Evolutionary conservation across 2,888 invertebrate species (phyloP).

Genomic region (Aphodius granarius): DNA sequence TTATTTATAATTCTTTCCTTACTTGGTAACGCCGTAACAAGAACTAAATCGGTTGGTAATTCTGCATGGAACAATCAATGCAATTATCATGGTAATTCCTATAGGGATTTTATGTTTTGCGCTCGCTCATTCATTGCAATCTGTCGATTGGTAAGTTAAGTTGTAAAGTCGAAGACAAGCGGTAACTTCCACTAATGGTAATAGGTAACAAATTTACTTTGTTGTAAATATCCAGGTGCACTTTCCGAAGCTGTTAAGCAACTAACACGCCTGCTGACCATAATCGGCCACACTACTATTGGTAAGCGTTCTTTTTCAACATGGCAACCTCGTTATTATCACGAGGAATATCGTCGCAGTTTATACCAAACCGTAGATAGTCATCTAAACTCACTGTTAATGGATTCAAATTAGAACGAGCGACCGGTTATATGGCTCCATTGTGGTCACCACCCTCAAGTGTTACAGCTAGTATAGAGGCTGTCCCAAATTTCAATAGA

Average conservation of each 20-base stretch:
- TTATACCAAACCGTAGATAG: slow-evolving; percentile 3
- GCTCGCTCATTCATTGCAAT: background rate
- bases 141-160: background rate
- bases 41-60: background rate
- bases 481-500: too few species aligned
- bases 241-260: slow-evolving; percentile 1
- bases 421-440: background rate
- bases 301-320: slow-evolving; percentile 1
- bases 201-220: slow-evolving; percentile 7
- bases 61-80: background rate
- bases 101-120: background rate
- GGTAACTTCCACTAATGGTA: background rate
- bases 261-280: background rate
- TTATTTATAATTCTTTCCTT: background rate
- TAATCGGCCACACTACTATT: slow-evolving; percentile 6
- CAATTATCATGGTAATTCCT: background rate
- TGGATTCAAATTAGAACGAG: slow-evolving; percentile 18
- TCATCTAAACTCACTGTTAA: slow-evolving; percentile 18
- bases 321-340: slow-evolving; percentile 17
- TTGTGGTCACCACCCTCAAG: slow-evolving; percentile 16
- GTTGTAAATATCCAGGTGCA: slow-evolving; percentile 15
- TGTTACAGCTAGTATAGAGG: too few species aligned
- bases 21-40: background rate
- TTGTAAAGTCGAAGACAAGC: background rate
- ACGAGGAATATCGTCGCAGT: slow-evolving; percentile 10